Conservation (phyloP, 2,888 invertebrate genomes). For the Polydrusus cervinus region DNA sequence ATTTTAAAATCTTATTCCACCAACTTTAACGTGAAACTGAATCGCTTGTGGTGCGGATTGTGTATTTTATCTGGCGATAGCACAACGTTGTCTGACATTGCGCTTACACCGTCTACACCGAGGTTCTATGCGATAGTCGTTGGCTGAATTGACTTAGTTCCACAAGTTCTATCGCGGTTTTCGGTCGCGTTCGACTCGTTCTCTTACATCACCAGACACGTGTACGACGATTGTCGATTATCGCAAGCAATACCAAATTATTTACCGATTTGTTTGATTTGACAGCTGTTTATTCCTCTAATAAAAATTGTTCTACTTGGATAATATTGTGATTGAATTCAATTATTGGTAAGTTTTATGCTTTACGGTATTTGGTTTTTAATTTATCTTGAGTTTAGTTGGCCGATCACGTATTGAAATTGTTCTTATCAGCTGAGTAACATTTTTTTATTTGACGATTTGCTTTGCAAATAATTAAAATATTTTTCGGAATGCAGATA, state of each 20-base stretch:
- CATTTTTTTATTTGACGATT: background rate
- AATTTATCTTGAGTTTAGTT: constrained; percentile 11
- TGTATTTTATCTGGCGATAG: constrained; percentile 25
- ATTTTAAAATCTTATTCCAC: too few species aligned
- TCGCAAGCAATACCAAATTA: constrained; percentile 26
- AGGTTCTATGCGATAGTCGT: constrained; percentile 31
- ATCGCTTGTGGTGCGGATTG: constrained; percentile 33
- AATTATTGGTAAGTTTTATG: constrained; percentile 29
- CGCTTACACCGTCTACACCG: constrained; percentile 30
- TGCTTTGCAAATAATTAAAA: background rate
- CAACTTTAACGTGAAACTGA: too few species aligned
- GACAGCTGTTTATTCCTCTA: constrained; percentile 35
- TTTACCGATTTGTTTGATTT: constrained; percentile 40
- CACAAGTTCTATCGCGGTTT: constrained; percentile 31
- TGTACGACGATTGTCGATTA: constrained; percentile 31
- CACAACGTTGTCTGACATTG: constrained; percentile 39
- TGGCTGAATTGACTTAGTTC: constrained; percentile 28
- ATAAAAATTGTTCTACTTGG: constrained; percentile 33
- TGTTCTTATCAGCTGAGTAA: background rate
- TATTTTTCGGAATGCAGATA: too few species aligned
- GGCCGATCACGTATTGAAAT: background rate
- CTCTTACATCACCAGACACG: constrained; percentile 38
- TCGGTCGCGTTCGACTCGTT: constrained; percentile 25
- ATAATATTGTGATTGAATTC: constrained; percentile 19
- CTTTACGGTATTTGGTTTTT: background rate